Evolutionary conservation across 2,113 vertebrate species (phyloP), one percentile per base, ranked within the genome.

Genomic region (Cochlearius cochlearius): DNA sequence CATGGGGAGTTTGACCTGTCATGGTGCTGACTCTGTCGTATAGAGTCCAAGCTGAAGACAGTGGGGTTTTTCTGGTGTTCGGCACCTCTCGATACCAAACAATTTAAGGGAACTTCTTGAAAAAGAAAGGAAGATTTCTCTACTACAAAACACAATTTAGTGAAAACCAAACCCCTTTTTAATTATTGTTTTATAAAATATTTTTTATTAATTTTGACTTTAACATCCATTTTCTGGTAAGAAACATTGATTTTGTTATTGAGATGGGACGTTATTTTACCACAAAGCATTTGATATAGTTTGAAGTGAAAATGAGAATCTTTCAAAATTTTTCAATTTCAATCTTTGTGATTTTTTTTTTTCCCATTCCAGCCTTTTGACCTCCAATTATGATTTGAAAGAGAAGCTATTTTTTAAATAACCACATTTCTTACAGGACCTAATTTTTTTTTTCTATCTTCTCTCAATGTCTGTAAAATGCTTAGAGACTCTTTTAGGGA

Each of bases 321-420:
- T 91, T 83, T 50, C 20, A 36, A 71, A 85, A 53, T 55, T 90
- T 90, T 96, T 93, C 59, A 32, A 56, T 90, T 95, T 95, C 30
- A 87, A 12, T 43, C 5, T 86, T 88, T 55, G 36, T n/a, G 3
- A 22, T 38, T n/a, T 22, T 85, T 80, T 69, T 87, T 73, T 64
- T 15, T 4, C 23, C 66, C 47, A 1, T 45, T 88, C 52, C 67
- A 83, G 34, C 27, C 69, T 92, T 90, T 81, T 84, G 75, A 94
- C 63, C 39, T 74, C 69, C 88, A 86, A 84, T 90, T 83, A 88
- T 23, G 60, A 74, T 84, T 81, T 92, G 90, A 93, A 90, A 92
- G 21, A 79, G 49, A 94, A 93, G 27, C 10, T 69, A 77, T 50
- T 80, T 93, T 72, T 63, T 64, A 94, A 96, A 90, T 62, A 36